Conservation (phyloP, 2,888 invertebrate species). For the Plusia festucae region DNA sequence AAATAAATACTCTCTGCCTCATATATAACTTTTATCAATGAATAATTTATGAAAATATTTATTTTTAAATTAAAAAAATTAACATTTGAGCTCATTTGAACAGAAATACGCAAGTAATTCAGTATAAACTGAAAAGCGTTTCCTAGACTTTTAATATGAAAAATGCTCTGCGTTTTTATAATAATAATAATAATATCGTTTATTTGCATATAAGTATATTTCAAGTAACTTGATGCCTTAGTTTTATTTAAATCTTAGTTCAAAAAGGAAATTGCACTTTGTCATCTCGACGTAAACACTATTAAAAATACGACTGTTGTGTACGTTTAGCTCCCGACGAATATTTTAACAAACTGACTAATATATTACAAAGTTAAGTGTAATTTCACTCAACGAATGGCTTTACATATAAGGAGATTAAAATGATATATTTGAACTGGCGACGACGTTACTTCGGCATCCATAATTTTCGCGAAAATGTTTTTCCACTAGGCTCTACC, state of each 20-base stretch:
- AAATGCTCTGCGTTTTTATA: constrained; percentile 32
- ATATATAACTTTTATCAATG: not conserved
- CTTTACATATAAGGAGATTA: constrained; percentile 55
- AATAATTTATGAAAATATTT: not conserved
- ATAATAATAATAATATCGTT: too few relatives aligned
- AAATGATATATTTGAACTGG: constrained; percentile 65
- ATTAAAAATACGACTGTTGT: constrained; percentile 21
- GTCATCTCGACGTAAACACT: constrained; percentile 19
- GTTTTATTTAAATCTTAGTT: constrained; percentile 20
- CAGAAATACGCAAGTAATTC: not conserved
- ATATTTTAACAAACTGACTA: constrained; percentile 31
- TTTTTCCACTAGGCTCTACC: constrained; percentile 81
- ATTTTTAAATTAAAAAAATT: too few relatives aligned
- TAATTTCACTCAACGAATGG: constrained; percentile 45
- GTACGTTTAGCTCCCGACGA: constrained; percentile 8
- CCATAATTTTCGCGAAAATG: constrained; percentile 80
- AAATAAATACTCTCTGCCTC: not conserved
- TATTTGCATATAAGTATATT: constrained; percentile 27
- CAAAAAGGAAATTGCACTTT: constrained; percentile 20
- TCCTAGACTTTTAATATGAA: constrained; percentile 34
- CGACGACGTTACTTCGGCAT: constrained; percentile 71
- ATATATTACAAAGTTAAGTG: constrained; percentile 39
- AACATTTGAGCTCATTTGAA: not conserved
- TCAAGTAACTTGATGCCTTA: constrained; percentile 22
- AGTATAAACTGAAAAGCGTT: constrained; percentile 30